Evolutionary conservation across 2,888 invertebrate genomes (phyloP).

Genomic region (Synergus gifuensis): DNA sequence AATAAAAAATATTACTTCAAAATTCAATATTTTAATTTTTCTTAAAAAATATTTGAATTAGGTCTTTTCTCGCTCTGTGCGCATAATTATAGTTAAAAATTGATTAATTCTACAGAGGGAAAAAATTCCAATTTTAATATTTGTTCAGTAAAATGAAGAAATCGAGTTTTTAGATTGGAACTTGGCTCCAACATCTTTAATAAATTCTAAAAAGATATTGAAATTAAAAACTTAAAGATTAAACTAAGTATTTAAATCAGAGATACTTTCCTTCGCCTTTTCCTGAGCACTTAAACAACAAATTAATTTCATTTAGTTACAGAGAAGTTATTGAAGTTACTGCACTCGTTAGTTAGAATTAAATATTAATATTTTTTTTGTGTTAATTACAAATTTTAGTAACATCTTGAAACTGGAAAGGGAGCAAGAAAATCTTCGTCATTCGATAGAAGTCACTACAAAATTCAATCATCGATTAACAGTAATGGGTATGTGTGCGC

Average conservation of each 20-base stretch:
- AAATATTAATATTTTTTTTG: neutral
- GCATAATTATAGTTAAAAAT: too few species aligned
- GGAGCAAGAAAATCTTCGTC: constrained; percentile 66
- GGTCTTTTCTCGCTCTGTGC: too few species aligned
- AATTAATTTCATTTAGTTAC: neutral
- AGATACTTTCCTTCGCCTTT: neutral
- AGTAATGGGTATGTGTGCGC: constrained; percentile 62
- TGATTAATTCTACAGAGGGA: too few species aligned
- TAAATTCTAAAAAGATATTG: neutral
- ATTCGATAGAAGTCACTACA: constrained; percentile 59
- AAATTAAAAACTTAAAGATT: neutral
- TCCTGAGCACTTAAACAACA: neutral
- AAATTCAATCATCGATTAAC: constrained; percentile 67
- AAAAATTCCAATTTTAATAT: too few species aligned
- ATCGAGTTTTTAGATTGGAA: too few species aligned
- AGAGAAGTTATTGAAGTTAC: neutral
- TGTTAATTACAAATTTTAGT: constrained; percentile 54
- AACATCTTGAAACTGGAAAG: constrained; percentile 65
- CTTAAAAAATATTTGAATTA: too few species aligned
- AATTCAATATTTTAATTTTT: too few species aligned
- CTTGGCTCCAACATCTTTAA: neutral
- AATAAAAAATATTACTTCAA: too few species aligned
- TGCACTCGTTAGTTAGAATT: neutral
- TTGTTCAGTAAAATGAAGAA: too few species aligned
- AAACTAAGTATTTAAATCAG: neutral